Conservation (phyloP, 2,888 invertebrate genomes). For the Orthosia incerta region DNA sequence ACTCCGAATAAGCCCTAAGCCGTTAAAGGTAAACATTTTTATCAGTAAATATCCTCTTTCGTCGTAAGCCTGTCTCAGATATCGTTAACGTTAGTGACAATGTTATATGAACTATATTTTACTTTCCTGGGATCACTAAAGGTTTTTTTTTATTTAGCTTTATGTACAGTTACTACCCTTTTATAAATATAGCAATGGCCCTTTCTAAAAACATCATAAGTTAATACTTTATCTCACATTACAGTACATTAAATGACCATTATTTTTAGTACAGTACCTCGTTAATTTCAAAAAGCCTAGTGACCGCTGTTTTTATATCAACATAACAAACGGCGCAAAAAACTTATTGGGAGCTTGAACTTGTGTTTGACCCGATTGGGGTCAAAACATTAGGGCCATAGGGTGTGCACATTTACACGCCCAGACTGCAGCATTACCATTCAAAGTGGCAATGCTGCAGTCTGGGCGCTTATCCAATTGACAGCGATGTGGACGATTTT, state of each 20-base stretch:
- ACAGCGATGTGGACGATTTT: too few species aligned
- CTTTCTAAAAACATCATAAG: conserved; percentile 7
- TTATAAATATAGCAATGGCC: background rate
- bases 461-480: too few species aligned
- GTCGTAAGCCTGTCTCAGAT: background rate
- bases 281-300: conserved; percentile 17
- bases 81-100: background rate
- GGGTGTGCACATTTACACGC: too few species aligned
- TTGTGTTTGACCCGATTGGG: too few species aligned
- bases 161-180: background rate
- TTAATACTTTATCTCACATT: conserved; percentile 4
- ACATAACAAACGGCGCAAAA: background rate
- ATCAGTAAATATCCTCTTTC: background rate
- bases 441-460: too few species aligned
- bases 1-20: too few species aligned
- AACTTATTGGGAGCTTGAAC: too few species aligned
- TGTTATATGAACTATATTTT: background rate
- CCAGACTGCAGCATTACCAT: too few species aligned
- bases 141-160: background rate
- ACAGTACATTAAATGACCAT: background rate
- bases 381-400: too few species aligned
- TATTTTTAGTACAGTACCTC: conserved; percentile 17
- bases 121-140: background rate
- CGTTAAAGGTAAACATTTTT: background rate
- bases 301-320: background rate